Evolutionary conservation across 2,888 invertebrate species (phyloP), one percentile per base, ranked within the genome.

Genomic region (Xestia c-nigrum): DNA sequence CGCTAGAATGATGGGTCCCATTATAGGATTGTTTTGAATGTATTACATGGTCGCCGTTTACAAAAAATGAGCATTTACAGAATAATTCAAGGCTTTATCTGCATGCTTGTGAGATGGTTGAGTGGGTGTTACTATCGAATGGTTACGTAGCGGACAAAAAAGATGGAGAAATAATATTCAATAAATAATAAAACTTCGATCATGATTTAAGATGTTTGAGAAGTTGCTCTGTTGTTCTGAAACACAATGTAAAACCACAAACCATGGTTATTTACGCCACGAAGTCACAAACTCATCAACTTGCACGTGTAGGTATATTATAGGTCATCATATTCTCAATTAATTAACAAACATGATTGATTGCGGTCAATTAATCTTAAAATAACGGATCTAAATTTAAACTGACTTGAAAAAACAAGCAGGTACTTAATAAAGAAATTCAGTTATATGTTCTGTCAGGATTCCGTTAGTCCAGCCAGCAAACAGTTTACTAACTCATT

Each of bases 41-140:
- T 90, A 89, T 90, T 90, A 91, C 91, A 91, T 89, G 91, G 91
- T 78, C 91, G 83, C 78, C 67, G 74, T 76, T 67, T 74, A 80
- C 73, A 84, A 84, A 87, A 85, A 86, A 74, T 72, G 67, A 72
- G 66, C 65, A 83, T 83, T 80, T 80, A 78, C 68, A 59, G 66
- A 80, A 78, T 83, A 59, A 70, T 85, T 63, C 76, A 84, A 78
- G 84, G 84, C 52, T 78, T 19, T 72, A 46, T 64, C 21, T 71
- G 43, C 16, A 59, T 74, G 65, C 31, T 24, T 68, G 46, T 59
- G 43, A 57, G 84, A 55, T 72, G 80, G 80, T 68, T 55, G 81
- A 80, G 40, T 84, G 68, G 68, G 31, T 46, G 57, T 68, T 64
- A 67, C 52, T 63, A 82, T 64, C 64, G 57, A 78, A 24, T 78